Conservation (phyloP, 2,888 invertebrate species). For the Rotaria magnacalcarata region DNA sequence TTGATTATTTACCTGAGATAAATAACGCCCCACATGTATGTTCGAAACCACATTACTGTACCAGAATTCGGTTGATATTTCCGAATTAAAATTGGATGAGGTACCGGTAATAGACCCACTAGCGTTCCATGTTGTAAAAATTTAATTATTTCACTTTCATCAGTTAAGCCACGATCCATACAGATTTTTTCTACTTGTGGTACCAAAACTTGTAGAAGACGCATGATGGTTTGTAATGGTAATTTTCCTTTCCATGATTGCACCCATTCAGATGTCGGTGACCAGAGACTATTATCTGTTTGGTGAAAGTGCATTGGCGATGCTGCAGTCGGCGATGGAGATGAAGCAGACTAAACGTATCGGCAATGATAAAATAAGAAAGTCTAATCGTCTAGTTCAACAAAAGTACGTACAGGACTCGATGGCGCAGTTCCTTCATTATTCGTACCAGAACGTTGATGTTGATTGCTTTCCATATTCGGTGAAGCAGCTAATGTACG, state of each 20-base stretch:
- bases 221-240: slow-evolving; percentile 97
- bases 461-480: background rate
- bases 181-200: slow-evolving; percentile 99
- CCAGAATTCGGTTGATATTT: slow-evolving; percentile 98
- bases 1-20: slow-evolving; percentile 70
- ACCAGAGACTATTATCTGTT: slow-evolving; percentile 65
- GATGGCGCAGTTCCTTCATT: background rate
- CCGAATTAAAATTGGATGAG: slow-evolving; percentile 95
- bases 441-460: background rate
- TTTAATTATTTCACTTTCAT: slow-evolving; percentile 97
- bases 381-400: too few species aligned
- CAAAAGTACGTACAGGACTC: background rate
- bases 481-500: slow-evolving; percentile 28
- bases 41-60: slow-evolving; percentile 97
- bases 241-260: slow-evolving; percentile 82
- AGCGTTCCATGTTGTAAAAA: slow-evolving; percentile 96
- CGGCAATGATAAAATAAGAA: background rate
- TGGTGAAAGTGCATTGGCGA: background rate
- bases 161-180: slow-evolving; percentile 94
- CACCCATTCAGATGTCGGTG: slow-evolving; percentile 92
- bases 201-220: slow-evolving; percentile 90
- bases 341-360: background rate
- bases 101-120: slow-evolving; percentile 91
- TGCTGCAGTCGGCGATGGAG: background rate
- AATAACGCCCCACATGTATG: slow-evolving; percentile 99